Conservation (phyloP, 2,888 invertebrate genomes). For the Coleophora flavipennella region DNA sequence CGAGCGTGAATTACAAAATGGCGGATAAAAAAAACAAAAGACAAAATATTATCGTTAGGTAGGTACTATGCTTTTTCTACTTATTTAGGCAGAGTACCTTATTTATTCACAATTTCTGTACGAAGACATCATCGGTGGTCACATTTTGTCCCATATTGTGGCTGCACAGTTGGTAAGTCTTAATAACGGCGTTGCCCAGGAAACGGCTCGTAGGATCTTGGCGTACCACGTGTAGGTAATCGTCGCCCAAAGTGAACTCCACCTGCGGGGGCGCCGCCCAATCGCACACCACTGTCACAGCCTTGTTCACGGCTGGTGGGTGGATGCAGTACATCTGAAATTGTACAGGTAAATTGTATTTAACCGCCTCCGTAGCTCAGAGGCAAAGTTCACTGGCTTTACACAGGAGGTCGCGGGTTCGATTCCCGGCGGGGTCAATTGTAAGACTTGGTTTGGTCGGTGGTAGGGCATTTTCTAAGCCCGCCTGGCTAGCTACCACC, state of each 20-base stretch:
- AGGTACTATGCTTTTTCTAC: no score
- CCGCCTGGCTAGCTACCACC: no score
- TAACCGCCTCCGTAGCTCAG: no score
- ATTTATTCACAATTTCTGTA: neutral
- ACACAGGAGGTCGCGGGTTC: no score
- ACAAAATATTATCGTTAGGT: no score
- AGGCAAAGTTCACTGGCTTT: no score
- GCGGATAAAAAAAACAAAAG: no score
- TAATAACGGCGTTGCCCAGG: constrained; percentile 48
- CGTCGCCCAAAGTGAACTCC: constrained; percentile 48
- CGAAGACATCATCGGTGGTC: neutral
- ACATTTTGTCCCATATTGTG: constrained; percentile 27
- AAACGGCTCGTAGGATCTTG: constrained; percentile 43
- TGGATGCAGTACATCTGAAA: constrained; percentile 50
- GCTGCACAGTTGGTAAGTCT: constrained; percentile 46
- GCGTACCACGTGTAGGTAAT: constrained; percentile 49
- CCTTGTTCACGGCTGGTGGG: constrained; percentile 44
- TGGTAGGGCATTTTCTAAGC: no score
- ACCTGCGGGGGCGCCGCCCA: constrained; percentile 56
- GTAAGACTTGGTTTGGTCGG: no score
- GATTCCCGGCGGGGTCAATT: no score
- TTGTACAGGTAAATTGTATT: neutral
- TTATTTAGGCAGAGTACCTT: no score
- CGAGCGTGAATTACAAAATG: no score
- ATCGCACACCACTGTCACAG: constrained; percentile 47